Base-by-base conservation (phyloP, 1,140 invertebrate genomes). In the Rhynchophorus ferrugineus region DNA sequence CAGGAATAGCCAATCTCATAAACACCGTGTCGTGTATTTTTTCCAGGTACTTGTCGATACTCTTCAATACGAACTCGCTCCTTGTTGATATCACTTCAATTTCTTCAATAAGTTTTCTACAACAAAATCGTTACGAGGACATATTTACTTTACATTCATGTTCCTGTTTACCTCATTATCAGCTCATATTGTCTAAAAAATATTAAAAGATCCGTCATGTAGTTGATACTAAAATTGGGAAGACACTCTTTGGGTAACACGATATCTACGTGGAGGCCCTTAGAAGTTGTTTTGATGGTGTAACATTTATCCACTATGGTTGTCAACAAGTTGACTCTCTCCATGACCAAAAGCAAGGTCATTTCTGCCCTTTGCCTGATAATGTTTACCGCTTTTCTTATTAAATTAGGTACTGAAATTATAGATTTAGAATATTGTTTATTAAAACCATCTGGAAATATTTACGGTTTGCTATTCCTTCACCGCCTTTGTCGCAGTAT, bases 391-490 rank as follows among this genome's bases (percentile, higher is more conserved):
- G 80, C 76, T 51, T 78, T 72, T 44, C 78, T 73, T n/a, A 83
- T 60, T 58, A 81, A 75, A 52, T 69, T 71, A 0, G 80, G 78
- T 38, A 84, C 81, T 84, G 59, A 3, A 65, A 67, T 29, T 33
- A 19, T 19, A 37, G 5, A 29, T n/a, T n/a, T n/a, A n/a, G n/a
- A n/a, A n/a, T n/a, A n/a, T n/a, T n/a, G n/a, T n/a, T n/a, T n/a
- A n/a, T n/a, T n/a, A n/a, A n/a, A n/a, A n/a, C n/a, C n/a, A n/a
- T n/a, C n/a, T n/a, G n/a, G n/a, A 16, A 21, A 41, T 44, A 38
- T 74, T 76, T 71, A 83, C 81, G 58, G 61, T 84, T 79, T 33
- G 80, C 78, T 59, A 85, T 83, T 3, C 74, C 77, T 43, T 80
- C 77, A 2, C 81, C 80, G 0, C 79, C 78, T 38, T 79, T 79